Base-by-base conservation (phyloP, 1,140 invertebrate genomes). In the Calosoma granatense region DNA sequence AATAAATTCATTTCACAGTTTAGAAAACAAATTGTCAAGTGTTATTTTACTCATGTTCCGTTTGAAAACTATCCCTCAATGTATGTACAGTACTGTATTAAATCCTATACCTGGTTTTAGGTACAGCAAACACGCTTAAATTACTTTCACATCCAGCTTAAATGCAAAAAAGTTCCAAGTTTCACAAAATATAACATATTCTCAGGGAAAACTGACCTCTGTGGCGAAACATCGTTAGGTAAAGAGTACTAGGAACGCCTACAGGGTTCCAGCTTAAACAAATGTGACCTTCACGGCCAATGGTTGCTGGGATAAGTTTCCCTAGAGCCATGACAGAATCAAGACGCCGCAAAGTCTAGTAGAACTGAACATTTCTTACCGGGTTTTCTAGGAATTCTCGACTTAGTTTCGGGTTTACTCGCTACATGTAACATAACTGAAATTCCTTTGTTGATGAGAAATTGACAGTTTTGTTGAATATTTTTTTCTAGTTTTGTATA, bases 351-450 rank as follows among this genome's bases (percentile, higher is more conserved):
- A 30, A 55, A 58, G 60, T 61, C 60, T 61, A 55, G 60, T 53
- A 21, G 56, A 57, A 61, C 55, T 56, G 47, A 58, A 58, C 58
- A 61, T 56, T 59, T 58, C 53, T 54, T 21, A 4, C 20, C 41
- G 56, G 59, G 53, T 56, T 56, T 63, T 63, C 61, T 59, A 51
- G 60, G 61, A 63, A 63, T 59, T 57, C 6, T 39, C 57, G 56
- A 62, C 60, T 59, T 59, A 57, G 60, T 54, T 60, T 41, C 30
- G 22, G 39, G 39, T 61, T 61, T 61, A 61, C 60, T 57, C 59
- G 22, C 22, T 56, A 53, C 58, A 22, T 23, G 41, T 53, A n/a
- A n/a, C n/a, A n/a, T n/a, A n/a, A n/a, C n/a, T n/a, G n/a, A n/a
- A n/a, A n/a, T n/a, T n/a, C n/a, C n/a, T n/a, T n/a, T n/a, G n/a